Percentiles rank a stretch among this genome's conserved stretches.
Conservation (phyloP, 2,113 vertebrate genomes). For the Romanogobio albipinnatus region DNA sequence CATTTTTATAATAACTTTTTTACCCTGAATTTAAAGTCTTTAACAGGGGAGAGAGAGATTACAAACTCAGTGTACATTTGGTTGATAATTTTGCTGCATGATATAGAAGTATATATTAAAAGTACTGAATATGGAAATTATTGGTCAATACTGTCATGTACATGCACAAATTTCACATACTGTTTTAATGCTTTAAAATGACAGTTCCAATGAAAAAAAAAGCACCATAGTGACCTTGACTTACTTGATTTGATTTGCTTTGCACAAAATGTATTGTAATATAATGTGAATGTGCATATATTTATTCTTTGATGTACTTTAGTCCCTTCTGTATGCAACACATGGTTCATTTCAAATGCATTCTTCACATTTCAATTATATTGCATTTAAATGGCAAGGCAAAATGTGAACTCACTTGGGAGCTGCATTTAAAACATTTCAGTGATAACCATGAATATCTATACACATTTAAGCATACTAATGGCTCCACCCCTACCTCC, state of each 20-base stretch:
- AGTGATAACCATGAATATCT: conserved; percentile 43
- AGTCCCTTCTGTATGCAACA: not conserved
- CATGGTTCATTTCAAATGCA: not conserved
- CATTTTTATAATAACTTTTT: not conserved
- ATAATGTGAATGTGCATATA: conserved; percentile 17
- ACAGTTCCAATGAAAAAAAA: not conserved
- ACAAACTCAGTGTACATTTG: not conserved
- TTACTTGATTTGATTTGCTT: not conserved
- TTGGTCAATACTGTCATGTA: not conserved
- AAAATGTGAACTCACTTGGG: conserved; percentile 18
- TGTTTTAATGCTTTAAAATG: not conserved
- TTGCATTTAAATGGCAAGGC: conserved; percentile 22
- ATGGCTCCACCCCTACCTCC: conserved; percentile 80
- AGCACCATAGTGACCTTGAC: not conserved
- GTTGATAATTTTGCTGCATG: not conserved
- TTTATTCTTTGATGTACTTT: conserved; percentile 4
- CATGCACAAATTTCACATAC: not conserved
- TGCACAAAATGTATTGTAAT: not conserved
- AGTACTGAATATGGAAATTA: not conserved
- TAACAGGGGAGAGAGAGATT: not conserved
- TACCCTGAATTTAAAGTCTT: not conserved
- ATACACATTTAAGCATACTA: conserved; percentile 10
- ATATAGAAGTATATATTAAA: not conserved
- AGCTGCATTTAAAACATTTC: conserved; percentile 38
- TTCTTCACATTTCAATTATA: conserved; percentile 31